Evolutionary conservation across 2,888 invertebrate genomes (phyloP), one percentile per base, ranked within the genome.

Genomic region (Nezara viridula): DNA sequence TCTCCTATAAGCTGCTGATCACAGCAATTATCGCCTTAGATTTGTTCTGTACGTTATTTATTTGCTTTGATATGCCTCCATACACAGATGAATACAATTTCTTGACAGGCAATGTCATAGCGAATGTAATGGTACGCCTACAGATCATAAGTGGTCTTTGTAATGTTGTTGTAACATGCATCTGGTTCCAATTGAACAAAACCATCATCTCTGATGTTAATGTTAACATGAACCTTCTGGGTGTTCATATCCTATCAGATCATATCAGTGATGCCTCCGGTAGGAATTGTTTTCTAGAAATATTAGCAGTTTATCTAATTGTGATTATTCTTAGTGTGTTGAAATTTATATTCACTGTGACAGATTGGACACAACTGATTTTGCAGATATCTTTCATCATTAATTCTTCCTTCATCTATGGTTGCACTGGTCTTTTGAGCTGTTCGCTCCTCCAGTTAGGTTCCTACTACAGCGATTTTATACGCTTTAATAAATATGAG

Each of bases 401-500:
- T 12, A 60, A 60, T 9, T 60, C 12, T 14, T 27, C 14, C 14
- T 60, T 60, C 14, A 2, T 14, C 14, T 60, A 27, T 27, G 60
- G 60, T 14, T 60, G 27, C 27, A 27, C 27, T 60, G 1, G 27
- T 2, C 12, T 60, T 27, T 14, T 60, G 27, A 60, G 60, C 5
- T 60, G 60, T 60, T 60, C 27, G 14, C 14, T 60, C 27, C 60
- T 60, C 4, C 60, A 60, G 9, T 60, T 60, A 5, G 27, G 60
- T 27, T 60, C 60, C n/a, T 60, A 27, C 27, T 60, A 60, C 27
- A 27, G 27, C 27, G 60, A 60, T 14, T 27, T 27, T 14, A 60
- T 27, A 40, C 77, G 40, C 16, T 37, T 40, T 32, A 77, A 77
- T 40, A 37, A 77, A 77, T 77, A 77, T 77, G 77, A 77, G 37